phyloP scores from a whole-genome alignment of 2,797 vertebrate species.

The Chanos chanos region DNA sequence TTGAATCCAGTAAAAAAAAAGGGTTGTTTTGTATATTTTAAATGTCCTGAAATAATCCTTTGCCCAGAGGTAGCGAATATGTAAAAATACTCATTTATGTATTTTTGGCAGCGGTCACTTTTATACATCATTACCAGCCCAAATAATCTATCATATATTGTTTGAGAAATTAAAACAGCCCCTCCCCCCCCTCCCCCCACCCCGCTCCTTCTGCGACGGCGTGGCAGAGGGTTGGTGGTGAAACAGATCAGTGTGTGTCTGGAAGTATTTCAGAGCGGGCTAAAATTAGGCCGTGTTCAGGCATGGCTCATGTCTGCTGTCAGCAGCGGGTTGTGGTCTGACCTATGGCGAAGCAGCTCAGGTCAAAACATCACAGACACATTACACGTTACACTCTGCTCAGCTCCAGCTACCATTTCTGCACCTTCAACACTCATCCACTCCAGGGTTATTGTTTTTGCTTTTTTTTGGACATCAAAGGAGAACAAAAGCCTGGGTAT shows the following conservation, averaged over 20 bases:
- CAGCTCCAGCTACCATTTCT: neutral
- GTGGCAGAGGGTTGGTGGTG: neutral
- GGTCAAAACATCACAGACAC: neutral
- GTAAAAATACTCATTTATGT: neutral
- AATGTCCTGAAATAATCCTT: too few species aligned
- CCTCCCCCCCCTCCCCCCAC: neutral
- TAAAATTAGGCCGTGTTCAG: conserved; percentile 21
- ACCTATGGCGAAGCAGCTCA: neutral
- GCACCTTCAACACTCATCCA: neutral
- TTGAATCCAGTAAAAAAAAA: too few species aligned
- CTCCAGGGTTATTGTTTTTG: too few species aligned
- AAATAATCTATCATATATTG: neutral
- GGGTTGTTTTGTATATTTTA: conserved; percentile 4
- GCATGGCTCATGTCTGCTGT: neutral
- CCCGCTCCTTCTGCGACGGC: too few species aligned
- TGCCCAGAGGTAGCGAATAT: neutral
- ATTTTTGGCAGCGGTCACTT: neutral
- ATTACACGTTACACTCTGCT: neutral
- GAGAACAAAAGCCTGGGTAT: neutral
- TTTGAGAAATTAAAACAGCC: neutral
- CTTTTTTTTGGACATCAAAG: neutral
- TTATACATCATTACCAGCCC: neutral
- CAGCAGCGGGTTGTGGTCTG: neutral
- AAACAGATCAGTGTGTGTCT: neutral
- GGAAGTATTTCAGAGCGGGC: neutral